Percentiles rank a stretch among this genome's conserved stretches.
These are phyloP conservation scores for Meloidogyne hapla DNA, from an alignment of 1,140 invertebrate genomes.

Conservation along the genomic window DNA sequence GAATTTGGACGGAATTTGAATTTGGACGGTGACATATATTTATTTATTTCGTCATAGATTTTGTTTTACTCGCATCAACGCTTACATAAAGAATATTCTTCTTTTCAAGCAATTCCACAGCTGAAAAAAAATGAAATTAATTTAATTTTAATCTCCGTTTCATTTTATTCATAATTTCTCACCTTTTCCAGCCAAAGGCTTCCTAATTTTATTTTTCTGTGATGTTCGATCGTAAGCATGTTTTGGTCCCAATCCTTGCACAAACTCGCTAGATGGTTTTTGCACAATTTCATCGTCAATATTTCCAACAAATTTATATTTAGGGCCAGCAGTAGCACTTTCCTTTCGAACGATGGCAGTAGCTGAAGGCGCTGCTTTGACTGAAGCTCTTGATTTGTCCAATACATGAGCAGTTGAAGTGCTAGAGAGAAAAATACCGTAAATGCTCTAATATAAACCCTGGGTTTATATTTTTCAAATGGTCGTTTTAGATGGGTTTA, in stretches of 20 bases:
- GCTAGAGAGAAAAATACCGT: no score
- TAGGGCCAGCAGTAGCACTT: not conserved
- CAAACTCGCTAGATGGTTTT: not conserved
- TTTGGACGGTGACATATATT: no score
- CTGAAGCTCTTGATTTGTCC: not conserved
- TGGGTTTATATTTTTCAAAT: no score
- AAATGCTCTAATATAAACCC: no score
- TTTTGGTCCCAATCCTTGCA: not conserved
- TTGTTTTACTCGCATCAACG: slow-evolving; percentile 5
- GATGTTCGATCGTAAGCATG: not conserved
- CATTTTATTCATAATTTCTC: no score
- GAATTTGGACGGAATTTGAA: no score
- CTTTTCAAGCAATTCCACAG: not conserved
- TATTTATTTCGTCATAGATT: not conserved
- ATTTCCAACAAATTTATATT: not conserved
- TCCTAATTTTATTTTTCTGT: not conserved
- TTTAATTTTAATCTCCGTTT: no score
- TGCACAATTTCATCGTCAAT: not conserved
- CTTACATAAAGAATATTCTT: slow-evolving; percentile 6
- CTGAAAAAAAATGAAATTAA: not conserved
- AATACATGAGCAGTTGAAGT: not conserved
- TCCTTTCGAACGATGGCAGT: not conserved
- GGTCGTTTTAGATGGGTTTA: no score
- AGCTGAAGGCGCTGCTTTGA: not conserved
- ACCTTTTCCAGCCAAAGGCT: not conserved